Percentiles rank a stretch among this genome's conserved stretches.
Conservation (phyloP, 2,888 invertebrate species). For the Sarcophaga subvicina region DNA sequence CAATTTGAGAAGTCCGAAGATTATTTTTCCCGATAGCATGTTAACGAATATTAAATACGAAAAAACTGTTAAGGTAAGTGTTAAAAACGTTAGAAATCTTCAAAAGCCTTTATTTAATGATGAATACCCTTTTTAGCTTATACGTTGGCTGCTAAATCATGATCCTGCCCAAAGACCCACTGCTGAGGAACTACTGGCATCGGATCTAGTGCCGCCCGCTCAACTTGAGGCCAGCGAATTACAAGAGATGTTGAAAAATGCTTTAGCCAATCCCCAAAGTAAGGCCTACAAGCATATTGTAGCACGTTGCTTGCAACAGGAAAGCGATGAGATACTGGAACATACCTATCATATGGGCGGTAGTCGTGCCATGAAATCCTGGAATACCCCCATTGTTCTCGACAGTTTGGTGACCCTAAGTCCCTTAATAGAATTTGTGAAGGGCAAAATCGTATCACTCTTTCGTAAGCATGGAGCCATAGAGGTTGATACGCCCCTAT, state of each 20-base stretch:
- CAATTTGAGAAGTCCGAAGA: slow-evolving; percentile 87
- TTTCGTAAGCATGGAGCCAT: slow-evolving; percentile 91
- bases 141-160: slow-evolving; percentile 90
- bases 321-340: slow-evolving; percentile 83
- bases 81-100: not conserved
- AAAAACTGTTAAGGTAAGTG: slow-evolving; percentile 83
- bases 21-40: slow-evolving; percentile 88
- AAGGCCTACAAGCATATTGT: slow-evolving; percentile 89
- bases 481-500: slow-evolving; percentile 89
- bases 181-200: slow-evolving; percentile 91
- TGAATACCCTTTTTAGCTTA: slow-evolving; percentile 81
- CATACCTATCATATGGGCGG: slow-evolving; percentile 89
- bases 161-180: slow-evolving; percentile 92
- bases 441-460: slow-evolving; percentile 83
- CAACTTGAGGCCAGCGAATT: slow-evolving; percentile 93
- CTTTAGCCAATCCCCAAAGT: slow-evolving; percentile 90
- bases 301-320: slow-evolving; percentile 80
- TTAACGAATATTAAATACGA: slow-evolving; percentile 77
- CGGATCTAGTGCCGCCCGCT: slow-evolving; percentile 92
- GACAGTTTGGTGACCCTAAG: slow-evolving; percentile 81
- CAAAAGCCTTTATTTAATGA: not conserved
- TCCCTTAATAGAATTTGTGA: slow-evolving; percentile 81
- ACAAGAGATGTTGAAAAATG: slow-evolving; percentile 91
- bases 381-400: slow-evolving; percentile 76
- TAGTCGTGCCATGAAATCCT: slow-evolving; percentile 77